Evolutionary conservation across 2,888 invertebrate species (phyloP).

Genomic region (Drosophila mimetica): DNA sequence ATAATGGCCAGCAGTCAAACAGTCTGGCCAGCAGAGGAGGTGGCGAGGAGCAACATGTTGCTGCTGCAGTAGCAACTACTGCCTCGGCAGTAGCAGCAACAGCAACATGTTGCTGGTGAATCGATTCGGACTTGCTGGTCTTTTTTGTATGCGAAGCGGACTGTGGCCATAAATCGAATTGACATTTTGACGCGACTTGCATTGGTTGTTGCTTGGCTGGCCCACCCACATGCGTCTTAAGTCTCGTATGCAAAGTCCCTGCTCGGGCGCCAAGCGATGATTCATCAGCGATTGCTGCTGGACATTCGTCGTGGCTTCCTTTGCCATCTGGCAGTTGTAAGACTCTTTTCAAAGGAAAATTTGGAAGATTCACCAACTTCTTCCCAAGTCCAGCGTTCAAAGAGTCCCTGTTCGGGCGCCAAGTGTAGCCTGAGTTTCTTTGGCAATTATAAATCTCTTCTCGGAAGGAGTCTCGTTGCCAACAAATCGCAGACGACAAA

Average conservation of each 20-base stretch:
- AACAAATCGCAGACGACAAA: constrained; percentile 61
- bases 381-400: too few relatives aligned
- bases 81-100: not conserved
- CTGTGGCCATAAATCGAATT: constrained; percentile 62
- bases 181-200: constrained; percentile 65
- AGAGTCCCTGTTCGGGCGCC: not conserved
- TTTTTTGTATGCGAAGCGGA: constrained; percentile 53
- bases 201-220: constrained; percentile 28
- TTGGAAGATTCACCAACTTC: not conserved
- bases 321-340: not conserved
- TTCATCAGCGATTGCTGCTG: constrained; percentile 28
- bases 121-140: constrained; percentile 18
- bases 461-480: constrained; percentile 13
- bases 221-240: constrained; percentile 57
- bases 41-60: constrained; percentile 28
- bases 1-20: constrained; percentile 23
- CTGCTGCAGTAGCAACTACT: constrained; percentile 27
- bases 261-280: constrained; percentile 24
- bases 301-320: constrained; percentile 31
- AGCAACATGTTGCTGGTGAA: constrained; percentile 40
- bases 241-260: constrained; percentile 46
- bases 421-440: not conserved
- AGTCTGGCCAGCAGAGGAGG: constrained; percentile 3
- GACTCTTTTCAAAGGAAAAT: not conserved
- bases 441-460: constrained; percentile 3